Evolutionary conservation across 2,113 vertebrate species (phyloP), one percentile per base, ranked within the genome.

Genomic region (Sporophila hypoxantha): DNA sequence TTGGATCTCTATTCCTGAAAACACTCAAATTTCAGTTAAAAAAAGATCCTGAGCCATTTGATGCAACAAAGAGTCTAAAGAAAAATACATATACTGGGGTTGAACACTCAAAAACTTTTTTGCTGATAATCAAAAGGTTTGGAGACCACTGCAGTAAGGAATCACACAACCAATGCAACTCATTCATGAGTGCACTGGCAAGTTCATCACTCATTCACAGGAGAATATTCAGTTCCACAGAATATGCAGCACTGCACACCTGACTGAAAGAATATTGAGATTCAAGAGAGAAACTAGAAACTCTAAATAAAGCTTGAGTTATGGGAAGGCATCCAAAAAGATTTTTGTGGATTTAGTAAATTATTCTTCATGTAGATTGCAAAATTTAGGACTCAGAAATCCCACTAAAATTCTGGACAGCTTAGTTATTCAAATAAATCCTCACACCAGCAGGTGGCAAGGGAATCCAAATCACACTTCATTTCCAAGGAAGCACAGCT

Each of bases 401-500:
- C 66, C 64, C 37, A 27, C 82, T 79, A 78, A 85, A 86, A 93
- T 65, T 84, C 42, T 79, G 61, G 74, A 86, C 87, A 93, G 82
- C 80, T 90, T 71, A 92, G 64, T 88, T 91, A 93, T 82, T 91
- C 67, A 91, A 90, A 68, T 81, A 92, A 94, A 93, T 92, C 87
- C 73, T 91, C 27, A 26, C 32, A 61, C 11, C 64, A 69, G 90
- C 76, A 92, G 90, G 93, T 87, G 91, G 88, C 90, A 70, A 84
- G 69, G 37, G 85, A 89, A 89, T 64, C 42, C 73, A 78, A 89
- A 89, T 57, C 56, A 82, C 3, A 1, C 30, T 86, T 59, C 23
- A 59, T 68, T 95, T 88, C 77, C 67, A 76, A 64, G 56, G 34
- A 87, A 30, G 44, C 55, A 53, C 20, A 62, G 85, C 64, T 92